A percentile compares a stretch with the other conserved stretches of the same genome.
Conservation (phyloP, 2,888 invertebrate genomes). For the Philopedon plagiatum region DNA sequence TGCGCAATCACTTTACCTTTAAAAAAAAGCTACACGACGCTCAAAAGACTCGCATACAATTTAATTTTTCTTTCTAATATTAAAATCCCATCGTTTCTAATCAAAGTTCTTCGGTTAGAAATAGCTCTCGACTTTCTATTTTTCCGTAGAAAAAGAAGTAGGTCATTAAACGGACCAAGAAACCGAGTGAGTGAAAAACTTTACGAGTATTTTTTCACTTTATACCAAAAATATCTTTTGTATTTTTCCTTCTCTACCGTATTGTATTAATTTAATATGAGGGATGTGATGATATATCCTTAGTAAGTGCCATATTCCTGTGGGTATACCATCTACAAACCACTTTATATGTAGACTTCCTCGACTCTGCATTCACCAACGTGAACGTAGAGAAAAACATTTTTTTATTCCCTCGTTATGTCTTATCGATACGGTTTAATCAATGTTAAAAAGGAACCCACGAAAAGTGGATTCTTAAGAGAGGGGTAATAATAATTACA, state of each 20-base stretch:
- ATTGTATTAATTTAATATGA: background rate
- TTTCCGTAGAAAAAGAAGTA: constrained; percentile 25
- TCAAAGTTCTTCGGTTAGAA: constrained; percentile 1
- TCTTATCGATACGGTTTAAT: background rate
- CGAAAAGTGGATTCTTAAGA: no score
- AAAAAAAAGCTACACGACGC: background rate
- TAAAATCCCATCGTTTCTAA: background rate
- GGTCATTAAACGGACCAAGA: constrained; percentile 28
- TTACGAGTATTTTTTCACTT: constrained; percentile 19
- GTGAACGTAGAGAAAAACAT: background rate
- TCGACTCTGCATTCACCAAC: background rate
- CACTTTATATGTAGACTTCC: background rate
- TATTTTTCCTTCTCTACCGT: background rate
- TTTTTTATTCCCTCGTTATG: no score
- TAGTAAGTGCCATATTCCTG: background rate
- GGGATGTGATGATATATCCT: background rate
- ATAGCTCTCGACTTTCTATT: constrained; percentile 12
- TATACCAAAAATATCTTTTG: constrained; percentile 17
- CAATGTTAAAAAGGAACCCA: background rate
- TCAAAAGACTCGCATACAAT: background rate
- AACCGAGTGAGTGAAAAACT: constrained; percentile 6
- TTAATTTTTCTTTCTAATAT: background rate
- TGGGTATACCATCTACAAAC: background rate
- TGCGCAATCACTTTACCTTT: background rate
- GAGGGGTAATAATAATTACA: no score